Base-by-base conservation (phyloP, 2,797 vertebrate species). In the Sphaeramia orbicularis region DNA sequence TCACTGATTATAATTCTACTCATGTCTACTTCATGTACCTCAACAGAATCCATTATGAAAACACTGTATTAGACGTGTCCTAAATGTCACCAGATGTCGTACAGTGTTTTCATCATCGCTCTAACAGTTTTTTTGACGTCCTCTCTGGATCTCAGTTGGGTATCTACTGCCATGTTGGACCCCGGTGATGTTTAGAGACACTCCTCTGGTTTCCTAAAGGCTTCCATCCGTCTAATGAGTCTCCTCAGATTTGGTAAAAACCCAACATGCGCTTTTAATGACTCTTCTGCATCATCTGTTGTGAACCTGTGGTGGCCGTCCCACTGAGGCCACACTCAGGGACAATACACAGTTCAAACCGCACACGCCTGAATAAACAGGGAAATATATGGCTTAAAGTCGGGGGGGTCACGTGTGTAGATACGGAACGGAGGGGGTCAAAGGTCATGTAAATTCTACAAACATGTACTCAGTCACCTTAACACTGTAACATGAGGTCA, bases 161-260 rank as follows among this genome's bases (percentile, higher is more conserved):
- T 47, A 68, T 10, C 19, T 47, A 32, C 35, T 55, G 50, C 30
- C 15, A 65, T 53, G 30, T 54, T 49, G 59, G 56, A 65, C 49
- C 58, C 45, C n/a, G n/a, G n/a, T n/a, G n/a, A n/a, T n/a, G n/a
- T n/a, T n/a, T n/a, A n/a, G n/a, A n/a, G n/a, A n/a, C n/a, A n/a
- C n/a, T 35, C 51, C 32, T 51, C 48, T 44, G 50, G 16, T 38
- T 59, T 24, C 2, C 41, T 10, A 35, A 51, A 51, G 37, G 47
- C 70, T 61, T 49, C 47, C 43, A 27, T 36, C 7, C 14, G 63
- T 54, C 51, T 83, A 80, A 80, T 2, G 9, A 84, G 63, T 79
- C 80, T 66, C 74, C 58, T 72, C 54, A 60, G 59, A 47, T 27
- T 62, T 13, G 54, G 52, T 4, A 9, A 53, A 32, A 40, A 42